Evolutionary conservation across 92 coral and sea anemone species (phyloP), one percentile per base, ranked within the genome.

Genomic region (Chrysogorgia sp.): DNA sequence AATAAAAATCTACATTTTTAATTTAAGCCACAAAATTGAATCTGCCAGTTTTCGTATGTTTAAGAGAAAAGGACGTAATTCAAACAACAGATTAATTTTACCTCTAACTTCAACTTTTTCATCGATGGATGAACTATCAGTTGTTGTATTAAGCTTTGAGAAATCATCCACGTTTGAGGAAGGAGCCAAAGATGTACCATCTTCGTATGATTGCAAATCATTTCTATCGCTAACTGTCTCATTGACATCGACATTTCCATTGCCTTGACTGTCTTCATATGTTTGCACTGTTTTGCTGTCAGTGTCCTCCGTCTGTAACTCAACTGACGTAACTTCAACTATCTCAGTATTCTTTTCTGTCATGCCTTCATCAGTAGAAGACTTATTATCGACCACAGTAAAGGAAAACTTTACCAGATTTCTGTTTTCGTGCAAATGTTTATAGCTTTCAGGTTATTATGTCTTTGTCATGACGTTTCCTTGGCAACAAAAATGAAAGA

Each of bases 21-120:
- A 12, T 4, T n/a, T n/a, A n/a, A n/a, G n/a, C n/a, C n/a, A n/a
- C n/a, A n/a, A n/a, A n/a, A 37, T 37, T 5, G 43, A 37, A 37
- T 37, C 5, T 5, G 6, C 12, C 12, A 37, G 5, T 4, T 4
- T 37, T 37, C 5, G 5, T 37, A 37, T 4, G 43, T 37, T 37
- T 37, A 37, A 5, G 43, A 37, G 12, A 37, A 12, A 37, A 37
- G 43, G 43, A 37, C 6, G 6, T 4, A 37, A 37, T 4, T 4
- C 12, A 37, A 37, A 37, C 43, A 37, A 12, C 43, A 37, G 15
- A 47, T 2, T 47, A 47, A 47, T 25, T 25, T 14, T 49, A 69
- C 76, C 76, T 23, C 40, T 69, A 26, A 69, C 76, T 25, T 69
- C 76, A 31, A 40, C 13, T 17, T 69, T 29, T 17, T 47, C 41